Evolutionary conservation across 2,113 vertebrate species (phyloP).

Genomic region (Meleagris gallopavo): DNA sequence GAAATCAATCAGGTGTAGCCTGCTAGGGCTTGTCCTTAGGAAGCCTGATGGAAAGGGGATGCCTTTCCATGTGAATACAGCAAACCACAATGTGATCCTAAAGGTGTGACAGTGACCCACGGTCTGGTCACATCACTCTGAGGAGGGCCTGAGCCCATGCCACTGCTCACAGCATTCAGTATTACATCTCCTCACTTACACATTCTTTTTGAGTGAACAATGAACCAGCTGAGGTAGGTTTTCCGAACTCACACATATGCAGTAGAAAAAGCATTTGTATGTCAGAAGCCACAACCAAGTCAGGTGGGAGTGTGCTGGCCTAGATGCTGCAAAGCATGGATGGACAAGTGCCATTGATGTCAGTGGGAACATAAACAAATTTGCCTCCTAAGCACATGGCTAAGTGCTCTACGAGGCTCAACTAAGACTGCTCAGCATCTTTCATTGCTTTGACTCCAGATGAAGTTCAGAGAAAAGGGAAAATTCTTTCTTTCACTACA

Average conservation of each 20-base stretch:
- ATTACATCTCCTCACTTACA: not conserved
- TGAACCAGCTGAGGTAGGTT: not conserved
- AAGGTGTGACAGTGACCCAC: not conserved
- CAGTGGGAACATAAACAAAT: not conserved
- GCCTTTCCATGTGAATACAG: not conserved
- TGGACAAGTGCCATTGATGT: not conserved
- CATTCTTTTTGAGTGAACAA: not conserved
- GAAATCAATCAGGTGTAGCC: not conserved
- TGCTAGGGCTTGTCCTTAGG: not conserved
- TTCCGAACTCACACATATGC: not conserved
- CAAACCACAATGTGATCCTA: not conserved
- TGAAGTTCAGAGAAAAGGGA: slow-evolving; percentile 8
- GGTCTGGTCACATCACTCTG: not conserved
- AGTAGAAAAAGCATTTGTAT: not conserved
- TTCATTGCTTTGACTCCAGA: not conserved
- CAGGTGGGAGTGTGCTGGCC: not conserved
- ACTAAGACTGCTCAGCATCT: not conserved
- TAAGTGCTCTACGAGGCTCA: not conserved
- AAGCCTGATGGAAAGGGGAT: not conserved
- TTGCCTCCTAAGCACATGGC: not conserved
- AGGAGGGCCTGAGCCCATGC: not conserved
- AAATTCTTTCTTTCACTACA: not conserved
- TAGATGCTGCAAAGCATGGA: not conserved
- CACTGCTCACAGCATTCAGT: not conserved
- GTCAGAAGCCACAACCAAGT: not conserved